Base-by-base conservation (phyloP, 2,797 vertebrate species). In the Hapalemur alaotrensis region DNA sequence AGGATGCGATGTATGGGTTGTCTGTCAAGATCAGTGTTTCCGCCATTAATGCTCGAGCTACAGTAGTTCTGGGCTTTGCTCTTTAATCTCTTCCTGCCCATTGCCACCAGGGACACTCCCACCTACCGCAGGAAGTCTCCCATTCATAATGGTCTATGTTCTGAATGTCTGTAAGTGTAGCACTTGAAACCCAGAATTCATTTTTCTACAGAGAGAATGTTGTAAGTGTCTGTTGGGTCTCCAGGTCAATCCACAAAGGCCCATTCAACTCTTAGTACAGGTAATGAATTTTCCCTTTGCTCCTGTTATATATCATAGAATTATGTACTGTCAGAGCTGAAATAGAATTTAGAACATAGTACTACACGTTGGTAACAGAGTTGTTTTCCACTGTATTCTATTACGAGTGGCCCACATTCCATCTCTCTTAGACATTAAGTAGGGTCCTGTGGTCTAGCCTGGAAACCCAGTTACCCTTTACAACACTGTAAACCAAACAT, bases 281-380 rank as follows among this genome's bases (percentile, higher is more conserved):
- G 96, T 94, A 96, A 97, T 95, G 86, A 57, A 41, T 97, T 97
- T 96, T 89, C 89, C 91, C 95, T 89, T 96, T 50, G 82, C 89
- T 96, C 83, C 76, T 89, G 95, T 59, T 43, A 83, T 89, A 50
- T 23, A 83, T 76, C 73, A n/a, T 13, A 86, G 85, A 82, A 76
- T 54, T 69, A 96, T 15, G 46, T 63, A 93, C 72, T 57, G 79
- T 96, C 86, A 67, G 85, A 61, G 73, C 70, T 59, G 52, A 89
- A 95, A 93, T 43, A 38, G 95, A 89, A 96, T 91, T 80, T 87
- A 91, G 67, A 72, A 35, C 32, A 72, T 52, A 3, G 15, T 25
- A 13, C 41, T 67, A 22, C 25, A 38, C 10, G 6, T n/a, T 20
- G 67, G 38, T 48, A 79, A 70, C 28, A 63, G 59, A 32, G 48